phyloP scores from a whole-genome alignment of 2,113 vertebrate genomes.

The Chamaetylas fuelleborni region DNA sequence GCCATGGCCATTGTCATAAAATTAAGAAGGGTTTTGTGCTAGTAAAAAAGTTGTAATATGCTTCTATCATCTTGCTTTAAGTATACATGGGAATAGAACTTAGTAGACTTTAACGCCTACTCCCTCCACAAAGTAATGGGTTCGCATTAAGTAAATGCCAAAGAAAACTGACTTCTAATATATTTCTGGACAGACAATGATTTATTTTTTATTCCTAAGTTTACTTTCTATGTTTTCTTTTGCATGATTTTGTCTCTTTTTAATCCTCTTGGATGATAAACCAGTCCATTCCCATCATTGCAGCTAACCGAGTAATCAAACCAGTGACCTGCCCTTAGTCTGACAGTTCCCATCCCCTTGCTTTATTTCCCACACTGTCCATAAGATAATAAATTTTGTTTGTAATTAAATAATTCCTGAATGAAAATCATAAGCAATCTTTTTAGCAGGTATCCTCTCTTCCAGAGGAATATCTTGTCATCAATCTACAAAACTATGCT shows the following conservation, averaged over 20 bases:
- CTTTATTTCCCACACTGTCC: slow-evolving; percentile 13
- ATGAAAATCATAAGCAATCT: background rate
- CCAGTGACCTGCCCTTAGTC: background rate
- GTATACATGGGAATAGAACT: background rate
- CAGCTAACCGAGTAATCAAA: background rate
- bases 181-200: background rate
- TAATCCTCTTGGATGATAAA: slow-evolving; percentile 32
- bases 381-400: background rate
- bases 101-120: slow-evolving; percentile 24
- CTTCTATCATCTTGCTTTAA: background rate
- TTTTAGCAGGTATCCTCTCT: background rate
- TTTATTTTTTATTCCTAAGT: slow-evolving; percentile 47
- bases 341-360: background rate
- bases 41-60: background rate
- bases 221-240: slow-evolving; percentile 11
- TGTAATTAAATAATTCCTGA: background rate
- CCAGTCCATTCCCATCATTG: background rate
- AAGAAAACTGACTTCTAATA: slow-evolving; percentile 50
- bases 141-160: slow-evolving; percentile 24
- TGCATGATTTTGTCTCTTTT: slow-evolving; percentile 12
- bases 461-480: background rate
- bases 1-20: background rate
- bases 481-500: background rate
- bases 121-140: background rate
- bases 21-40: background rate